Evolutionary conservation across 2,113 vertebrate species (phyloP), one percentile per base, ranked within the genome.

Genomic region (Tachysurus vachellii): DNA sequence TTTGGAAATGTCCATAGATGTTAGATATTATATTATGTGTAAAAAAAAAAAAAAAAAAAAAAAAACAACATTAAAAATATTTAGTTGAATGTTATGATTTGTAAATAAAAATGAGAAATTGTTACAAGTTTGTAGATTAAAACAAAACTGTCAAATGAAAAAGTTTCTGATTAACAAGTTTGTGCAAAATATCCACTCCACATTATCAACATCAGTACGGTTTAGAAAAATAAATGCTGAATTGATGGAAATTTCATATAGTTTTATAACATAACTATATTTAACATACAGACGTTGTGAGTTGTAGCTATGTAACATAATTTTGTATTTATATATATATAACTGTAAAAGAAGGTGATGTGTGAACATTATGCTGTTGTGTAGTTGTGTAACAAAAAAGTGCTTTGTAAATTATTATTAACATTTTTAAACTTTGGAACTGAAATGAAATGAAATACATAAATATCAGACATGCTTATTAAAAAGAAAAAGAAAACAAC

Each of bases 191-290:
- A 19, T 71, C 10, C 2, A 7, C 28, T 17, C 36, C 1, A 36
- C 36, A 36, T 68, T 17, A 68, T 68, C 13, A 42, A 19, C 8
- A 71, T 21, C 21, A 1, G 31, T 14, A 47, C 19, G 13, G 19
- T 73, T 23, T 50, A 75, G 12, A 75, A 75, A 75, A 75, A 75
- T 75, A 75, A 75, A 75, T 75, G 44, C 21, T 50, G 44, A 26
- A 50, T 7, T 26, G 71, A 75, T 26, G 44, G 71, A 26, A 9
- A 21, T 73, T 70, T 73, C 36, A 21, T 44, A 44, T 11, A 73
- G 8, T 8, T 70, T 36, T 17, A 3, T 36, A 70, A 36, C 31
- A 66, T 6, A 17, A 36, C 4, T 17, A 28, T 44, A 8, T 16
- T 44, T 17, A 10, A 5, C 44, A 4, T 21, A 73, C 9, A 44